phyloP scores from a whole-genome alignment of 2,113 vertebrate species.

The Tautogolabrus adspersus region DNA sequence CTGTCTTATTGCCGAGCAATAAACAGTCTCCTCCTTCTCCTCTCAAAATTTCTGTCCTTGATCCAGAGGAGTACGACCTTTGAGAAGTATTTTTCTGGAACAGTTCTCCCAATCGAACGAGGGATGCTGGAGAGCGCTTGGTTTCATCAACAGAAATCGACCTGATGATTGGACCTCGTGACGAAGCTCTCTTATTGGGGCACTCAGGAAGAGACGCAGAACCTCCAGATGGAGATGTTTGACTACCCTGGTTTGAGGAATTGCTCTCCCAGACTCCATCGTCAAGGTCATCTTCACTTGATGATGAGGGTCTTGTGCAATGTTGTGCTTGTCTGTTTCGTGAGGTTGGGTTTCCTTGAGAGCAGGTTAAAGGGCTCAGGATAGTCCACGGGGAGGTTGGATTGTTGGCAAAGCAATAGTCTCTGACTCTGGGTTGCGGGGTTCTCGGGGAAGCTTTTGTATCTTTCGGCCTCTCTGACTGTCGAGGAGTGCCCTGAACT shows the following conservation, averaged over 20 bases:
- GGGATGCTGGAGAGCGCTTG: constrained; percentile 16
- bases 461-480: not conserved
- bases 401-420: constrained; percentile 63
- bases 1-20: not conserved
- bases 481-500: constrained; percentile 15
- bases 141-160: constrained; percentile 68
- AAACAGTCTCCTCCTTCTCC: not conserved
- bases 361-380: constrained; percentile 74
- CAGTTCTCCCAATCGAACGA: constrained; percentile 67
- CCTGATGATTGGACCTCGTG: constrained; percentile 28
- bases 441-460: constrained; percentile 55
- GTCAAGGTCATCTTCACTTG: constrained; percentile 39
- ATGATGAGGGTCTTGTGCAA: constrained; percentile 27
- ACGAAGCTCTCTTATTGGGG: constrained; percentile 32
- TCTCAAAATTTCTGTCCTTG: constrained; percentile 23
- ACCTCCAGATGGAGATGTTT: not conserved
- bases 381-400: constrained; percentile 80
- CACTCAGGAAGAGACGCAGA: constrained; percentile 56
- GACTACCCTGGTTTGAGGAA: not conserved
- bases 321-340: not conserved
- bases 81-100: constrained; percentile 66
- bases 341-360: constrained; percentile 6
- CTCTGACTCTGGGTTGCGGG: constrained; percentile 58
- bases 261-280: constrained; percentile 64
- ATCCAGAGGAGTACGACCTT: constrained; percentile 58